These are phyloP conservation scores for Lepidocyrtinus sp. DNA, from an alignment of 2,888 invertebrate genomes.

Conservation along the genomic window DNA sequence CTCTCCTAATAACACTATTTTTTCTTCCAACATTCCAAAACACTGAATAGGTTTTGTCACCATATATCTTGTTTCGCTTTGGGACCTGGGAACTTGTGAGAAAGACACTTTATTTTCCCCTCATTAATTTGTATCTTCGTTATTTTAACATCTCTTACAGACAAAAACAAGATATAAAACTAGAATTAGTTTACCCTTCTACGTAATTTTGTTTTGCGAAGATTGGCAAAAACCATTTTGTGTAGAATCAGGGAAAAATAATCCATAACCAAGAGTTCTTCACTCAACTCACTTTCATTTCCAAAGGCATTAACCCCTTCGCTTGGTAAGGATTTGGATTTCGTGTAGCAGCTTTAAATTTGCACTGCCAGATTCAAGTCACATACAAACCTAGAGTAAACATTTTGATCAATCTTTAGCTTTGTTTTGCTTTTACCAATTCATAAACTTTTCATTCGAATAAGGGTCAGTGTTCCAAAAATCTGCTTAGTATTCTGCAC, in stretches of 20 bases:
- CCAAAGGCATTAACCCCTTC: neutral
- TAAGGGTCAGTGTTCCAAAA: too few relatives aligned
- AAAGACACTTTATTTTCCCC: constrained; percentile 10
- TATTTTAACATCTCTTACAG: neutral
- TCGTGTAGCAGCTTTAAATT: too few relatives aligned
- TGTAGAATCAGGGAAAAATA: neutral
- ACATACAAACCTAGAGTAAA: too few relatives aligned
- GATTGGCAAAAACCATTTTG: neutral
- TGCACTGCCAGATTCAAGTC: too few relatives aligned
- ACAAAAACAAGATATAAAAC: neutral
- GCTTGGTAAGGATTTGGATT: too few relatives aligned
- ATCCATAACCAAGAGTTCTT: neutral
- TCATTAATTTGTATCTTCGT: constrained; percentile 4
- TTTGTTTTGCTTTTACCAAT: too few relatives aligned
- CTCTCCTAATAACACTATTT: constrained; percentile 13
- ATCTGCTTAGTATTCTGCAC: too few relatives aligned
- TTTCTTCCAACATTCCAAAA: neutral
- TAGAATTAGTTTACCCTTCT: too few relatives aligned
- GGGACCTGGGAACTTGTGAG: neutral
- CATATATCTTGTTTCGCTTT: neutral
- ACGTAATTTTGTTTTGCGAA: too few relatives aligned
- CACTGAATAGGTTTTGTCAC: neutral
- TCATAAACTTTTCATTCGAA: too few relatives aligned
- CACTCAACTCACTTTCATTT: neutral
- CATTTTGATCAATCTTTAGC: too few relatives aligned